Conservation (phyloP, 1,140 invertebrate genomes). For the Anastrepha ludens region DNA sequence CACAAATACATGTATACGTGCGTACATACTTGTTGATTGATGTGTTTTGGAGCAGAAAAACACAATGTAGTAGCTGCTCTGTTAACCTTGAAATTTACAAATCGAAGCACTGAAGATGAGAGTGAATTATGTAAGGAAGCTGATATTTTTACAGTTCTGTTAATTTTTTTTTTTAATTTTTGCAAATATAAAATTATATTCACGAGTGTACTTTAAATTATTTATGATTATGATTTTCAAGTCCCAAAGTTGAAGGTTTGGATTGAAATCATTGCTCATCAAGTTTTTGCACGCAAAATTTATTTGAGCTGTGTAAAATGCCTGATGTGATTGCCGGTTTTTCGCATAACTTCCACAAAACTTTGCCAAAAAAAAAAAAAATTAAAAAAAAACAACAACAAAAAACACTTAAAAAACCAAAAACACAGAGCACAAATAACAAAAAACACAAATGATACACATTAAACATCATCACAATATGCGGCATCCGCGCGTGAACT, state of each 20-base stretch:
- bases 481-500: conserved; percentile 3
- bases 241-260: no score
- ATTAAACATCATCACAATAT: neutral
- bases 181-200: no score
- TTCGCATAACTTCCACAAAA: neutral
- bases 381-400: neutral
- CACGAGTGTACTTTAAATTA: no score
- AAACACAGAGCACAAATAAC: neutral
- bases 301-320: no score
- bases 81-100: conserved; percentile 26
- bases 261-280: no score
- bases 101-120: neutral
- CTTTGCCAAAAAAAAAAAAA: conserved; percentile 6
- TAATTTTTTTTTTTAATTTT: no score
- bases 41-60: neutral
- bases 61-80: neutral
- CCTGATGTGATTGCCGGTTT: no score
- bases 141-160: no score
- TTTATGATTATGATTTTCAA: no score
- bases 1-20: neutral
- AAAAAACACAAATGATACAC: neutral
- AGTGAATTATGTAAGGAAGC: neutral
- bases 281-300: no score
- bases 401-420: neutral
- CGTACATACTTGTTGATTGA: neutral